Percentiles rank a stretch among this genome's conserved stretches.
Evolutionary conservation across 2,113 vertebrate genomes (phyloP).

Genomic region (Syngnathus scovelli): DNA sequence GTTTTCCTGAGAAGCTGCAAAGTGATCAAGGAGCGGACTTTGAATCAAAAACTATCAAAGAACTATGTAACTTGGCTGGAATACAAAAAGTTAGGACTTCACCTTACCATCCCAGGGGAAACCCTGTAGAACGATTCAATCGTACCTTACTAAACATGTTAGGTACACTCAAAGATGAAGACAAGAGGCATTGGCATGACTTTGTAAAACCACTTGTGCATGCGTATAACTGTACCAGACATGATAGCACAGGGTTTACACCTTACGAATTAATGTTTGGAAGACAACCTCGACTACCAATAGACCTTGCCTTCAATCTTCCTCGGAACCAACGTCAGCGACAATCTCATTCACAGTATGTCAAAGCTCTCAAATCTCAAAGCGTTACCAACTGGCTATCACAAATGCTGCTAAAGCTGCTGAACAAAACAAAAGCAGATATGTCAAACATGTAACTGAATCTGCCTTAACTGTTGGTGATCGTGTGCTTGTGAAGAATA

Average conservation of each 20-base stretch:
- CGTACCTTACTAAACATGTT: no score
- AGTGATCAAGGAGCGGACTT: no score
- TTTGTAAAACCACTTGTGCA: constrained; percentile 3
- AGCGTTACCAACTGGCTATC: background rate
- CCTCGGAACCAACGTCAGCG: background rate
- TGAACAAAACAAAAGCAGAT: background rate
- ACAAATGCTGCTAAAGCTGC: background rate
- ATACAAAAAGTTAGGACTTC: no score
- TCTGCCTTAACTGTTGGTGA: background rate
- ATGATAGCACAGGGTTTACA: background rate
- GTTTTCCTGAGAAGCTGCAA: no score
- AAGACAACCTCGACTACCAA: background rate
- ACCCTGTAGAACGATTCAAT: no score
- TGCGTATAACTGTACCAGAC: constrained; percentile 9
- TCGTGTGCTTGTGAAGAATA: background rate
- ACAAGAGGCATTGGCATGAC: background rate
- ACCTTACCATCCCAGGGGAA: no score
- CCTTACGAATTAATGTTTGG: constrained; percentile 1
- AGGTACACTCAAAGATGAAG: no score
- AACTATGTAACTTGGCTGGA: no score
- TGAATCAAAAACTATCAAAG: no score
- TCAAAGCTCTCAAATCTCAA: background rate
- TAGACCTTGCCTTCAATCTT: background rate
- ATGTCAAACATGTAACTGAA: background rate
- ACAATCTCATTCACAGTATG: background rate